phyloP scores from a whole-genome alignment of 1,140 invertebrate genomes.

The Ceratina calcarata region DNA sequence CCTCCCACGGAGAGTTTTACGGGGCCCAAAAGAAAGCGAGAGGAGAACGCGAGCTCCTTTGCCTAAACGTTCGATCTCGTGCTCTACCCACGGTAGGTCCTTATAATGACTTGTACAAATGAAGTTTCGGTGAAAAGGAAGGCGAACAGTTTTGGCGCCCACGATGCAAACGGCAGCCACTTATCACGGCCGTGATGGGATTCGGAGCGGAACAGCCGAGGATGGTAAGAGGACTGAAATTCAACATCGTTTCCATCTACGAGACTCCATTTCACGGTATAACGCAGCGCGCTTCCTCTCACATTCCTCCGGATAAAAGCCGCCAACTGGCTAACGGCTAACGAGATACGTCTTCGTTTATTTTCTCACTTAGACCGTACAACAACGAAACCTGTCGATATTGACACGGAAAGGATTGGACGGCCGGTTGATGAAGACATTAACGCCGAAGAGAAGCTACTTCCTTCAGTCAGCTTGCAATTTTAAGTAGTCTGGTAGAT shows the following conservation, averaged over 20 bases:
- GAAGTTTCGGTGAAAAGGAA: conserved; percentile 68
- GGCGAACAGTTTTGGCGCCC: conserved; percentile 48
- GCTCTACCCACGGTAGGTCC: conserved; percentile 44
- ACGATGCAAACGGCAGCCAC: conserved; percentile 63
- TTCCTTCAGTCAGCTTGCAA: no score
- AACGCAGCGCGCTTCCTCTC: conserved; percentile 69
- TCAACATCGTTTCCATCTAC: conserved; percentile 70
- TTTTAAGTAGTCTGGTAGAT: no score
- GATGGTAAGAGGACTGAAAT: conserved; percentile 59
- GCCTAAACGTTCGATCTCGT: conserved; percentile 40
- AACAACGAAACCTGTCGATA: conserved; percentile 48
- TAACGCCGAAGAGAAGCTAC: conserved; percentile 7
- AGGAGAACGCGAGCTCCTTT: background rate
- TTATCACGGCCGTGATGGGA: conserved; percentile 71
- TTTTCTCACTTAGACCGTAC: conserved; percentile 58
- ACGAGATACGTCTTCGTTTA: conserved; percentile 63
- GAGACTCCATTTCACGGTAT: conserved; percentile 77
- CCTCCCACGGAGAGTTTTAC: conserved; percentile 7
- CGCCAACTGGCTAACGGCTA: conserved; percentile 58
- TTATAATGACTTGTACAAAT: conserved; percentile 73
- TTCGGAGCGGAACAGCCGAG: conserved; percentile 31
- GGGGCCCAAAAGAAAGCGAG: conserved; percentile 28
- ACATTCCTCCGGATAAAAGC: conserved; percentile 57
- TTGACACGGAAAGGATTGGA: conserved; percentile 57
- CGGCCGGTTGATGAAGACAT: conserved; percentile 36